Evolutionary conservation across 2,113 vertebrate species (phyloP).

Genomic region (cat (Felis catus)): F.catus_Fca126_mat1.0 CM031412.1:6737501-6738000

Average conservation of each 20-base stretch:
- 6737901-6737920: neutral
- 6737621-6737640: neutral
- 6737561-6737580: neutral
- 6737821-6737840: accelerated
- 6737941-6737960: neutral
- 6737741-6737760: neutral
- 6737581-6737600: accelerated
- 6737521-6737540: neutral
- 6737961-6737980: neutral
- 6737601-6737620: accelerated
- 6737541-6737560: accelerated
- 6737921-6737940: neutral
- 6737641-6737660: neutral
- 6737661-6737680: accelerated
- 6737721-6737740: neutral
- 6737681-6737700: too few relatives aligned
- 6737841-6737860: neutral
- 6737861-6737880: neutral
- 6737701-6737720: neutral
- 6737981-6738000: neutral
- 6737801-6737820: neutral
- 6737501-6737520: neutral
- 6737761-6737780: neutral
- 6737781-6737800: neutral
- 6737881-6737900: neutral